Evolutionary conservation across 2,113 vertebrate species (phyloP).

Genomic region (Lagenorhynchus albirostris): DNA sequence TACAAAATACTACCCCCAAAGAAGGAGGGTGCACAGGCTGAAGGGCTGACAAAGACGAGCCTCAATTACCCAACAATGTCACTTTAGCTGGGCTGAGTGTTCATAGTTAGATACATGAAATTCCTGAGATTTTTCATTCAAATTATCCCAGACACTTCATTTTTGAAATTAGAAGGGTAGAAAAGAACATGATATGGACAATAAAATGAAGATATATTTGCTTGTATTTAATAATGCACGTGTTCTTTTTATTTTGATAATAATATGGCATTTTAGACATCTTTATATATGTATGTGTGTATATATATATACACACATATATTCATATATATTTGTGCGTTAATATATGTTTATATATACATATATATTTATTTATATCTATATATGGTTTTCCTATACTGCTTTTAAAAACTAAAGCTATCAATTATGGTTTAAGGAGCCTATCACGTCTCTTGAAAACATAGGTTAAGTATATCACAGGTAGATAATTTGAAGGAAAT

Average conservation of each 20-base stretch:
- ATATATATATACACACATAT: background rate
- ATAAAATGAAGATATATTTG: background rate
- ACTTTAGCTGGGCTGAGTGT: too few relatives aligned
- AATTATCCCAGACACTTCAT: background rate
- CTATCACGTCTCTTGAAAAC: background rate
- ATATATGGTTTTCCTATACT: background rate
- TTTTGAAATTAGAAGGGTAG: background rate
- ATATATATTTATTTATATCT: background rate
- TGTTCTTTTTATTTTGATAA: background rate
- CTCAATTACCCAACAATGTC: background rate
- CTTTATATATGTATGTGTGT: background rate
- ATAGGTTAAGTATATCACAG: background rate
- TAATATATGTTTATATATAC: background rate
- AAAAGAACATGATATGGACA: background rate
- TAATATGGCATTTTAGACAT: background rate
- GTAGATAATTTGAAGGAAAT: background rate
- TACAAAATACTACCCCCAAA: background rate
- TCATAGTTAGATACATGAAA: background rate
- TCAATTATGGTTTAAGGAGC: background rate
- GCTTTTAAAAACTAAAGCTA: background rate
- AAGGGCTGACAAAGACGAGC: background rate
- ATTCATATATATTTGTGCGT: background rate
- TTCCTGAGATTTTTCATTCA: background rate
- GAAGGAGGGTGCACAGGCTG: fast-evolving
- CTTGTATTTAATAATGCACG: background rate